Evolutionary conservation across 2,888 invertebrate species (phyloP), one percentile per base, ranked within the genome.

Genomic region (Amorpha juglandis): DNA sequence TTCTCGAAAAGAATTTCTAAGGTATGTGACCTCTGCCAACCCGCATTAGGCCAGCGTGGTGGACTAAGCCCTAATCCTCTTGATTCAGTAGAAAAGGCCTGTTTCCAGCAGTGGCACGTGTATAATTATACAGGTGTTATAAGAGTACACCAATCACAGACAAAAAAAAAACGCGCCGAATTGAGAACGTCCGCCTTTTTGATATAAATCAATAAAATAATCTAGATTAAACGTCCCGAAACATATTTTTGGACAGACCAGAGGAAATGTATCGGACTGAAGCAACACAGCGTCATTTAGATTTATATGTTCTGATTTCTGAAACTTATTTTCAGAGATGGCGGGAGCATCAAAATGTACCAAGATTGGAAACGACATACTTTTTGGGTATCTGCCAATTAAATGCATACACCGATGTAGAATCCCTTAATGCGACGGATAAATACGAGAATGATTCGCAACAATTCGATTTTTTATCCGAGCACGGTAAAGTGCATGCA

Each of bases 371-470:
- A 2, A 45, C 11, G 45, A 45, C 14, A 12, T 14, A 9, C 1
- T 45, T 45, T 14, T 45, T 12, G 14, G 21, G 45, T 50, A 8
- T 16, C 35, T 27, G 50, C 45, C 45, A 45, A 45, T 8, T 1
- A 11, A 14, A 45, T 45, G 14, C 4, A 6, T 14, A 45, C 14
- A 6, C 6, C 42, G 42, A 1, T 45, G 11, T 14, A 45, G 6
- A 45, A 45, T 45, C 11, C 7, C 7, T 42, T 7, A 11, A 7
- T 42, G 7, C 42, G 42, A 42, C 42, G 7, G 42, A 42, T 42
- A 42, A 42, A 55, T 4, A 52, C 48, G 47, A 53, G 47, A 50
- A 33, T 55, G 9, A 51, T 21, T n/a, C n/a, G n/a, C n/a, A n/a
- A n/a, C n/a, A n/a, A n/a, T n/a, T n/a, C n/a, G n/a, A n/a, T n/a